Conservation (phyloP, 1,140 invertebrate species). For the Meloidogyne exigua region DNA sequence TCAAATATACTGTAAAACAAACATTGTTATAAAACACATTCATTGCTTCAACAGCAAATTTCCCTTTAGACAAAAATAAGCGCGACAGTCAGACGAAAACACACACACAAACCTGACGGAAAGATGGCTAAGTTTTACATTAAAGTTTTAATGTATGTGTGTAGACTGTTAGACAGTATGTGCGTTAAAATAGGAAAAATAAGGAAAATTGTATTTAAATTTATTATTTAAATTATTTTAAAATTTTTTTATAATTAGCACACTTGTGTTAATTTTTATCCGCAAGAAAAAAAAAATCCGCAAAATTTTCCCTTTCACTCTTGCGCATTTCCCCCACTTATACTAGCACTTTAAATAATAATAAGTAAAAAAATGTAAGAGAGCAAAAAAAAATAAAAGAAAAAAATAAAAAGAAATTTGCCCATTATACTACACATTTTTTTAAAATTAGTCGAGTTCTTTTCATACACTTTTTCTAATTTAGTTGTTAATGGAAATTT, state of each 20-base stretch:
- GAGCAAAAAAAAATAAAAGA: not conserved
- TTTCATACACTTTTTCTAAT: not conserved
- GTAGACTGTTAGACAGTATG: too few species aligned
- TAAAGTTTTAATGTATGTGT: not conserved
- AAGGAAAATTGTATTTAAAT: too few species aligned
- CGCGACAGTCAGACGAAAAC: not conserved
- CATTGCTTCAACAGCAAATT: not conserved
- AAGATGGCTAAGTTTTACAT: not conserved
- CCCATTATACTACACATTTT: not conserved
- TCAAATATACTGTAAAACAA: not conserved
- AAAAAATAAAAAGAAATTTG: not conserved
- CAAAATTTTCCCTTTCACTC: too few species aligned
- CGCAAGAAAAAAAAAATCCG: too few species aligned
- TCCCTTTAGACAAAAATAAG: not conserved
- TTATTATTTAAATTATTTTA: too few species aligned
- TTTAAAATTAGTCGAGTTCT: conserved; percentile 2
- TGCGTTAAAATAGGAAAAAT: too few species aligned
- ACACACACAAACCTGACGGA: not conserved
- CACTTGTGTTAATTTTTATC: too few species aligned
- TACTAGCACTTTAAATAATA: not conserved
- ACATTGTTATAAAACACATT: too few species aligned
- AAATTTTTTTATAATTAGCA: too few species aligned
- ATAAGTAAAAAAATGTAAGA: not conserved
- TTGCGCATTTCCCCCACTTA: not conserved
- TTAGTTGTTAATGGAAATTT: not conserved